Conservation (phyloP, 2,888 invertebrate genomes). For the Rosalia funebris region DNA sequence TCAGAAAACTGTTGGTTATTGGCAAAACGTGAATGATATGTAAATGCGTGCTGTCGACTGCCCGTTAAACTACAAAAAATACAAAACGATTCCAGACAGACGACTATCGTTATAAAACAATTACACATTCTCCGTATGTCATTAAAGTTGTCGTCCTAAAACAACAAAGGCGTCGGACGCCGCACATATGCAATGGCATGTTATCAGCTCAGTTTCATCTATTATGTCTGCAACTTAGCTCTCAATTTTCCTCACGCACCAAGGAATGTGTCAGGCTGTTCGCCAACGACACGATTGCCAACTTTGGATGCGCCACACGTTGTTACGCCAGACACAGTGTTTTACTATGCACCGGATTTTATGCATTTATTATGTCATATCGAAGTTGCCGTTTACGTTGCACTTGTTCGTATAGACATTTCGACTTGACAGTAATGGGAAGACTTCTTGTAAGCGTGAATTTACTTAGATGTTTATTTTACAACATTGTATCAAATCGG, state of each 20-base stretch:
- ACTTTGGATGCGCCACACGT: constrained; percentile 2
- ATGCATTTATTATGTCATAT: constrained; percentile 18
- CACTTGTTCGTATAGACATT: neutral
- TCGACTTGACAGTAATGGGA: too few species aligned
- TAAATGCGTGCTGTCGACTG: too few species aligned
- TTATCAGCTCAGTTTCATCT: constrained; percentile 17
- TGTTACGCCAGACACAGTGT: neutral
- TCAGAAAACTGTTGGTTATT: too few species aligned
- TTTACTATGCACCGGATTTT: constrained; percentile 1
- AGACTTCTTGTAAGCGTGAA: too few species aligned
- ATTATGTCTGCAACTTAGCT: constrained; percentile 16
- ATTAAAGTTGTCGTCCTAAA: constrained; percentile 14
- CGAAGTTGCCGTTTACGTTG: neutral
- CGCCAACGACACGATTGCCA: constrained; percentile 10
- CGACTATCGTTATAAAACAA: constrained; percentile 10
- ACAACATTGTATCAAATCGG: too few species aligned
- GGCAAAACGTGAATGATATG: too few species aligned
- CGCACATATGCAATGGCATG: constrained; percentile 23
- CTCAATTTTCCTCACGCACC: constrained; percentile 19
- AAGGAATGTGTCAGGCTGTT: constrained; percentile 6
- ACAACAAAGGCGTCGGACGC: constrained; percentile 16
- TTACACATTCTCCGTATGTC: constrained; percentile 19
- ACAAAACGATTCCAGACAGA: constrained; percentile 4
- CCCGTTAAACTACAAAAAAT: neutral
- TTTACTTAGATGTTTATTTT: too few species aligned